Base-by-base conservation (phyloP, 2,888 invertebrate genomes). In the Byasa hedistus region DNA sequence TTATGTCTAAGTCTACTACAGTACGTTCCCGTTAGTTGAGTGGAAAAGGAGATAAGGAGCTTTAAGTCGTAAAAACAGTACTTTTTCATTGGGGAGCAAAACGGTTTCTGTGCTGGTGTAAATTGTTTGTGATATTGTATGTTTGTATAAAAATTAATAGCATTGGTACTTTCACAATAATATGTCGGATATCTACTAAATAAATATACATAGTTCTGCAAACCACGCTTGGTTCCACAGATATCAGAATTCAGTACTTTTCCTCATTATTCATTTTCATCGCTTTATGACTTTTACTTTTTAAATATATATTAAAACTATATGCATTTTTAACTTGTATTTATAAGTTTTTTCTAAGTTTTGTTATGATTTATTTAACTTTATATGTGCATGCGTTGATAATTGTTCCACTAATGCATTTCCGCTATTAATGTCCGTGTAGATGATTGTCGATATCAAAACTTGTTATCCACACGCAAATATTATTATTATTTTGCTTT, bases 31-130 rank as follows among this genome's bases (percentile, higher is more conserved):
- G 75, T 69, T 74, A 77, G 72, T 76, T 75, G 82, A 78, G 80
- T 89, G 89, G 85, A 85, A 88, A 81, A 78, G 58, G 75, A 76
- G 89, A 89, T 89, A 89, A 89, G 87, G 74, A 81, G 87, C 84
- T 89, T 87, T 82, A 72, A 75, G 76, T 76, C 82, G 83, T 88
- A 86, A 88, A 84, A 79, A 74, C 70, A 70, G 63, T 62, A 57
- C 57, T 62, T 69, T 64, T 57, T 65, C 56, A 65, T 70, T 69
- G 70, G 74, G 73, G 69, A 75, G 61, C 58, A 69, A 70, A 70
- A 64, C 39, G 61, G 21, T 54, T 54, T 39, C 54, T 57, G 24
- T 27, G 39, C 39, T 12, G 4, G 44, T 17, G 17, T 17, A 44
- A 19, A 17, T 44, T 44, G 3, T 44, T 15, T 3, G 19, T 44